These are phyloP conservation scores for Candidula unifasciata DNA, from an alignment of 2,888 invertebrate species.

Conservation along the genomic window DNA sequence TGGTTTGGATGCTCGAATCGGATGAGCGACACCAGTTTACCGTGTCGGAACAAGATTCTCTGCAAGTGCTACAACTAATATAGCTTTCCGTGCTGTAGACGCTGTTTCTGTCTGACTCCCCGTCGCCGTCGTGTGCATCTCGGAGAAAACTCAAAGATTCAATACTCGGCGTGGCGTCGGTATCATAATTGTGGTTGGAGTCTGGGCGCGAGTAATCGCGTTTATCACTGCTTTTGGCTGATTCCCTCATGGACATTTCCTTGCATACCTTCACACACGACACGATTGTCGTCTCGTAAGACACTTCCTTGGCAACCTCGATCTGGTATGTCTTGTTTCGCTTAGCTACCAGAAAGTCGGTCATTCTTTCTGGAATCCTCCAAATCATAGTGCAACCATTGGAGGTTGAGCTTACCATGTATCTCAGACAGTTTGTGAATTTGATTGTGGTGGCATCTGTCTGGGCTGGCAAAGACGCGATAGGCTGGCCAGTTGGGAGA, in stretches of 20 bases:
- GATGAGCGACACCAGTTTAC: constrained; percentile 2
- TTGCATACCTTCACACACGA: constrained; percentile 44
- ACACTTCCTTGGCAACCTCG: constrained; percentile 31
- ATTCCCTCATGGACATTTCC: constrained; percentile 13
- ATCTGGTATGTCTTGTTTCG: constrained; percentile 19
- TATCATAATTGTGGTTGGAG: constrained; percentile 28
- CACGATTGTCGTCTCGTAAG: constrained; percentile 30
- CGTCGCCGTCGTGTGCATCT: background rate
- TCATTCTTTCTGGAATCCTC: constrained; percentile 43
- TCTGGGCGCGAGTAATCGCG: background rate
- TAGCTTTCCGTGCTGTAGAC: constrained; percentile 26
- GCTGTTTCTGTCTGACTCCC: constrained; percentile 6
- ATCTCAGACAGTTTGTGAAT: constrained; percentile 36
- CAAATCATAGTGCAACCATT: constrained; percentile 41
- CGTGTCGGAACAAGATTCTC: constrained; percentile 29
- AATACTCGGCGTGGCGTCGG: constrained; percentile 40
- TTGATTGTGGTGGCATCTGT: constrained; percentile 20
- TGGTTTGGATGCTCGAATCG: constrained; percentile 21
- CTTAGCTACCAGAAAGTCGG: constrained; percentile 38
- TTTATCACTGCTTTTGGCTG: too few relatives aligned
- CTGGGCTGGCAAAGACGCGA: constrained; percentile 22
- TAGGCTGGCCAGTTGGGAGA: constrained; percentile 39
- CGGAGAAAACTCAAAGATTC: constrained; percentile 40
- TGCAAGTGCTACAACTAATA: constrained; percentile 44
- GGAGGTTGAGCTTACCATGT: constrained; percentile 42